Evolutionary conservation across 2,797 vertebrate genomes (phyloP), one percentile per base, ranked within the genome.

Genomic region (Lithobates sylvaticus): DNA sequence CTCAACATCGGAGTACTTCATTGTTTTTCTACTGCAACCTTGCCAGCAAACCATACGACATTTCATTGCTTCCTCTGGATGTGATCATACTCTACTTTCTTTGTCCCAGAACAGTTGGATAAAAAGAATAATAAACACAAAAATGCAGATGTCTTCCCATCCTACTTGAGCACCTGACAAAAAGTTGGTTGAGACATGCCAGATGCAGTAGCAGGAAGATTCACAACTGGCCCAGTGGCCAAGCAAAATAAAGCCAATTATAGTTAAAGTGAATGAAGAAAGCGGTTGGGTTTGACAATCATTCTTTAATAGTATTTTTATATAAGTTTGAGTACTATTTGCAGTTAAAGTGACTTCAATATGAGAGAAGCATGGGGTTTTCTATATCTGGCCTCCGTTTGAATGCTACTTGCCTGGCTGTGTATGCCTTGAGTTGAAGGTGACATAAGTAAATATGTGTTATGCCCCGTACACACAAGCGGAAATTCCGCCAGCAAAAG

Each of bases 181-280:
- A 69, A 69, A 50, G 7, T 69, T 42, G 27, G 26, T 68, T 69
- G 78, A 80, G 26, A 50, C 42, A 26, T 80, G 65, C 65, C 65
- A 80, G 78, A 80, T 69, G 77, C 39, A 79, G 77, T 27, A 80
- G 78, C 65, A 23, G 64, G 10, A 27, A 32, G 39, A 80, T 69
- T 65, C 39, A 70, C n/a, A 70, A 69, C 8, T 69, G 16, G 54
- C 26, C 39, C 23, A 69, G 42, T 13, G 64, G 75, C 75, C 75
- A 77, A 77, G 65, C 26, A 69, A 80, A 80, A 70, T 32, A 80
- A 50, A 69, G 34, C 1, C 64, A 78, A 65, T 26, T 23, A 65
- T 27, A 61, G 27, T 10, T 23, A 16, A 13, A 23, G 21, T 61
- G 21, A 61, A 61, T 8, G 6, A 4, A 61, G 54, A 61, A 61